A percentile compares a stretch with the other conserved stretches of the same genome.
phyloP scores from a whole-genome alignment of 1,140 invertebrate genomes.

The Gryllus bimaculatus region DNA sequence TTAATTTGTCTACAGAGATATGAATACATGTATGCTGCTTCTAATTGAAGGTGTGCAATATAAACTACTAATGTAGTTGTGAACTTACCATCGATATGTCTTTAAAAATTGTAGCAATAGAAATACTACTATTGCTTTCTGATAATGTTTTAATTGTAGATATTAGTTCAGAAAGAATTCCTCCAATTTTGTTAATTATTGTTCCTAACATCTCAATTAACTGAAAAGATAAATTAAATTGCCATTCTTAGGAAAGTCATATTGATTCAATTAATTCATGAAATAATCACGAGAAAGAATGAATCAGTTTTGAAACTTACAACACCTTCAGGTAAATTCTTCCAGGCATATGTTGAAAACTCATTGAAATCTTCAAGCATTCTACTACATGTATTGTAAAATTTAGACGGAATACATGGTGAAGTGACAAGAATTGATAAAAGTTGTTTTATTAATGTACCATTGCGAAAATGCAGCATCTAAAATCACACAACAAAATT shows the following conservation, averaged over 20 bases:
- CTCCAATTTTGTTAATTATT: not conserved
- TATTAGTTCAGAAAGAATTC: not conserved
- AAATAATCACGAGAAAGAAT: not conserved
- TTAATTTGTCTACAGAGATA: too few species aligned
- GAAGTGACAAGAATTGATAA: slow-evolving; percentile 7
- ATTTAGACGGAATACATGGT: not conserved
- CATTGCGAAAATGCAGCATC: slow-evolving; percentile 14
- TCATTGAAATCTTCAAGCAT: slow-evolving; percentile 17
- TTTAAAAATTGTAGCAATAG: not conserved
- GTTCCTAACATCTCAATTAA: not conserved
- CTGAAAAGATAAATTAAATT: not conserved
- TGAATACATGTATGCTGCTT: too few species aligned
- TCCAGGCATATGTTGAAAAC: slow-evolving; percentile 10
- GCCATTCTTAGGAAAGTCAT: not conserved
- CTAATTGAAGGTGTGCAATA: too few species aligned
- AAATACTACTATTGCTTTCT: not conserved
- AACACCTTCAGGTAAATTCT: slow-evolving; percentile 14
- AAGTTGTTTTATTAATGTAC: not conserved
- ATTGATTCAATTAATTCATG: not conserved
- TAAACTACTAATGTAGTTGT: too few species aligned
- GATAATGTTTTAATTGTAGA: not conserved
- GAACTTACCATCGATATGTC: not conserved
- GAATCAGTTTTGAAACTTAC: not conserved
- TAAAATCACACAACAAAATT: not conserved
- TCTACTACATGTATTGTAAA: not conserved